Evolutionary conservation across 2,888 invertebrate species (phyloP).

Genomic region (Timandra comae): DNA sequence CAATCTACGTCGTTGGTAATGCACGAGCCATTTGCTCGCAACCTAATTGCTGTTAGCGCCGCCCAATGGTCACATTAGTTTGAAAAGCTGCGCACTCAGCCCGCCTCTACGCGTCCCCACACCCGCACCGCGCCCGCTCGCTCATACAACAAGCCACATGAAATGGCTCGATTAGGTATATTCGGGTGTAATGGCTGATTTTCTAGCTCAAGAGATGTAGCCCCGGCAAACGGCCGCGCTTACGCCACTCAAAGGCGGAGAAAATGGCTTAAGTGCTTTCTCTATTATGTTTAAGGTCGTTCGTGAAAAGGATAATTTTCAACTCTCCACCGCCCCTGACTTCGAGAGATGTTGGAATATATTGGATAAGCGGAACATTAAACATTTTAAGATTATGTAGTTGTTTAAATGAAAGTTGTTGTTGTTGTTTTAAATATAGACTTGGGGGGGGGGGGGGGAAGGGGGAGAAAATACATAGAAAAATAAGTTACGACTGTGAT

Average conservation of each 20-base stretch:
- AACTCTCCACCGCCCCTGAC: constrained; percentile 68
- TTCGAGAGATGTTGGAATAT: constrained; percentile 35
- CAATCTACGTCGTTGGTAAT: constrained; percentile 70
- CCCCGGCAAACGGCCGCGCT: constrained; percentile 70
- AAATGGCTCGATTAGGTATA: constrained; percentile 48
- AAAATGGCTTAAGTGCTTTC: constrained; percentile 78
- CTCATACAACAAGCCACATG: constrained; percentile 35
- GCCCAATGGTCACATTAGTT: constrained; percentile 70
- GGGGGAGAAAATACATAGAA: too few species aligned
- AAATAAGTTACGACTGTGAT: too few species aligned
- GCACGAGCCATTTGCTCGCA: constrained; percentile 72
- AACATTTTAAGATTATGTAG: too few species aligned
- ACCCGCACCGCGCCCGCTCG: constrained; percentile 32
- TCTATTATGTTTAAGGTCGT: constrained; percentile 76
- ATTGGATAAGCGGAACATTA: constrained; percentile 51
- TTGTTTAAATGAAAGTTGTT: too few species aligned
- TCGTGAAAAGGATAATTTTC: constrained; percentile 77
- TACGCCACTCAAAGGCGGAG: constrained; percentile 76
- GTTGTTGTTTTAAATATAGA: too few species aligned
- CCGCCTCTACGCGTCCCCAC: constrained; percentile 35
- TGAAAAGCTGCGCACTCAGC: constrained; percentile 47
- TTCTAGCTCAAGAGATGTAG: constrained; percentile 73
- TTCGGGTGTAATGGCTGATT: constrained; percentile 69
- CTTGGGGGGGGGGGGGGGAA: too few species aligned
- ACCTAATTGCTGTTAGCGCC: constrained; percentile 73